Evolutionary conservation across 2,113 vertebrate genomes (phyloP), one percentile per base, ranked within the genome.

Genomic region (Otus sunia): DNA sequence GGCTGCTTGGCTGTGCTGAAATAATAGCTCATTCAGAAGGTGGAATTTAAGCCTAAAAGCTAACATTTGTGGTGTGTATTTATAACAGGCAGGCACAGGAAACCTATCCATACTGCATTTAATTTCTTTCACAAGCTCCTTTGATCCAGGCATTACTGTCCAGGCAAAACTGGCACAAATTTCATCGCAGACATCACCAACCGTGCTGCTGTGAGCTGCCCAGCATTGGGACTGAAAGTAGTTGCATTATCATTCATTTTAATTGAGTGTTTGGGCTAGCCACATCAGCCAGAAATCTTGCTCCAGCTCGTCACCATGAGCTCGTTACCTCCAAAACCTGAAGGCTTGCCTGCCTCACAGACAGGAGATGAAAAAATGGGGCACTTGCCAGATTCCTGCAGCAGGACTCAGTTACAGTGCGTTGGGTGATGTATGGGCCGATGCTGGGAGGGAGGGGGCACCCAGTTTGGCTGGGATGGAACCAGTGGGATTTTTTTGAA

Each of bases 31-130:
- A 62, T 86, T 95, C 64, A 81, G 69, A 62, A 96, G 79, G 53
- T 78, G 69, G 73, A 92, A 94, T 94, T 78, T 91, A 90, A 95
- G 52, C 60, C 60, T 92, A 75, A 96, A 96, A 95, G 72, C 79
- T 90, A 89, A 94, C 56, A 71, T 91, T 88, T 94, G 75, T 71
- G 30, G 72, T 72, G 69, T 71, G 53, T 74, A 75, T 91, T 93
- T 94, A 68, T 93, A 94, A 94, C 47, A 59, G 55, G 20, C 52
- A 67, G 76, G 75, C 88, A 71, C 59, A 86, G 58, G 47, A 69
- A 92, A 94, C 36, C 56, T 91, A 58, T 26, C 39, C 66, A 36
- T 55, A 49, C 34, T 73, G 53, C 36, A 76, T 92, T 92, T 95
- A 73, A 91, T 92, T 94, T 94, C 66, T 72, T 91, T 82, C 53